Conservation (phyloP, 2,797 vertebrate species). For the Macropodus opercularis region DNA sequence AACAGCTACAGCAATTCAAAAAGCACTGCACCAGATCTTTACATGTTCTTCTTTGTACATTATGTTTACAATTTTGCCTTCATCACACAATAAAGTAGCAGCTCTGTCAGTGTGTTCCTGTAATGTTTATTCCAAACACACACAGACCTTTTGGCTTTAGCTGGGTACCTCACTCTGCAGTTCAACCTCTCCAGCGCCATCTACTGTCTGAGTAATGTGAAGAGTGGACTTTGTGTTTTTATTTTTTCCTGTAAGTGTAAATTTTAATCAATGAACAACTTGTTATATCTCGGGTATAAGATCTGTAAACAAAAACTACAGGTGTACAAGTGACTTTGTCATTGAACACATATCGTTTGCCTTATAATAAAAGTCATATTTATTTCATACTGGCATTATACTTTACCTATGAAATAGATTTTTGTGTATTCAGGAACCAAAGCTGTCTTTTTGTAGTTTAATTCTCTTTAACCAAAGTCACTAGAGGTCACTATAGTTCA, state of each 20-base stretch:
- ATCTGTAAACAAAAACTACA: neutral
- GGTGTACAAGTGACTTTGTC: too few relatives aligned
- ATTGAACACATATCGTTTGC: too few relatives aligned
- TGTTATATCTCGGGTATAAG: neutral
- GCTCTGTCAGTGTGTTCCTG: neutral
- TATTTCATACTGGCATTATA: too few relatives aligned
- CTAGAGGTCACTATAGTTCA: slow-evolving; percentile 48
- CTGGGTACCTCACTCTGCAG: neutral
- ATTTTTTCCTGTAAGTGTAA: neutral
- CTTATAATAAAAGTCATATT: neutral
- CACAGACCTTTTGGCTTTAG: neutral
- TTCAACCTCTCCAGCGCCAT: slow-evolving; percentile 51
- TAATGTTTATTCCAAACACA: neutral
- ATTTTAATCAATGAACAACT: neutral
- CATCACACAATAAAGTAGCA: neutral
- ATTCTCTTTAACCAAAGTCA: slow-evolving; percentile 11
- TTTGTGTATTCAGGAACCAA: too few relatives aligned
- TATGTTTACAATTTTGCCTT: too few relatives aligned
- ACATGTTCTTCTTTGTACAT: too few relatives aligned
- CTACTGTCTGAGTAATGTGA: slow-evolving; percentile 46
- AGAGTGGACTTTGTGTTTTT: neutral
- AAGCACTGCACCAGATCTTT: too few relatives aligned
- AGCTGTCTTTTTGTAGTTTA: neutral
- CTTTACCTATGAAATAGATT: neutral
- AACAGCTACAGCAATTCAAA: too few relatives aligned